Conservation (phyloP, 2,888 invertebrate genomes). For the Proisotoma minuta region DNA sequence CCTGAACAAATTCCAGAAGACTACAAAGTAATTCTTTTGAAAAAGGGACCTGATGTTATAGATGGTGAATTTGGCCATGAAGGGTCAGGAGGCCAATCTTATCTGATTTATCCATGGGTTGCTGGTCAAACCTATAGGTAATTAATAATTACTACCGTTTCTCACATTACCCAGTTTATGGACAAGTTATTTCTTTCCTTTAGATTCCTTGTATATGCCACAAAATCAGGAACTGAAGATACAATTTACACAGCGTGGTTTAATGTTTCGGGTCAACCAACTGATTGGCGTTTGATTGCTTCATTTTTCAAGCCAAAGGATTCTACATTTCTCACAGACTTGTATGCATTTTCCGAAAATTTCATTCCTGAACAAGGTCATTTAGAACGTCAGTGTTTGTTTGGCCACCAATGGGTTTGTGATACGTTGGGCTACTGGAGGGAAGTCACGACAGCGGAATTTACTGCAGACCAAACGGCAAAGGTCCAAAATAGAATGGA, state of each 20-base stretch:
- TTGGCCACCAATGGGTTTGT: conserved; percentile 35
- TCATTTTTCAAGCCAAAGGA: conserved; percentile 39
- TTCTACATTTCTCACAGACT: conserved; percentile 18
- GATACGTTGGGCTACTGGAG: conserved; percentile 29
- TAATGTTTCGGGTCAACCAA: conserved; percentile 13
- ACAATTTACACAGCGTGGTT: conserved; percentile 43
- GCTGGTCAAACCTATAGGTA: conserved; percentile 30
- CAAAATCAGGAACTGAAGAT: conserved; percentile 29
- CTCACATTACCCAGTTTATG: too few species aligned
- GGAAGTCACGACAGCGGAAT: conserved; percentile 30
- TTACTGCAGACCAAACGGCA: conserved; percentile 37
- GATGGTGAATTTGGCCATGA: conserved; percentile 43
- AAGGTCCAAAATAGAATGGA: conserved; percentile 28
- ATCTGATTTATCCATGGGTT: conserved; percentile 37
- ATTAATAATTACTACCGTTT: too few species aligned
- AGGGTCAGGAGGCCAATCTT: conserved; percentile 42
- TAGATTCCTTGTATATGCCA: conserved; percentile 29
- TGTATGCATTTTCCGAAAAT: conserved; percentile 43
- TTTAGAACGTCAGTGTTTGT: conserved; percentile 27
- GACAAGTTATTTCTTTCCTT: too few species aligned
- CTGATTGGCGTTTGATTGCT: conserved; percentile 36
- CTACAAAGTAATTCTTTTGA: conserved; percentile 30
- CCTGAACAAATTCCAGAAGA: conserved; percentile 40
- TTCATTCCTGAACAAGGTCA: conserved; percentile 38
- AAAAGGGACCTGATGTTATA: conserved; percentile 32